Conservation (phyloP, 2,888 invertebrate species). For the Meloe dianella region DNA sequence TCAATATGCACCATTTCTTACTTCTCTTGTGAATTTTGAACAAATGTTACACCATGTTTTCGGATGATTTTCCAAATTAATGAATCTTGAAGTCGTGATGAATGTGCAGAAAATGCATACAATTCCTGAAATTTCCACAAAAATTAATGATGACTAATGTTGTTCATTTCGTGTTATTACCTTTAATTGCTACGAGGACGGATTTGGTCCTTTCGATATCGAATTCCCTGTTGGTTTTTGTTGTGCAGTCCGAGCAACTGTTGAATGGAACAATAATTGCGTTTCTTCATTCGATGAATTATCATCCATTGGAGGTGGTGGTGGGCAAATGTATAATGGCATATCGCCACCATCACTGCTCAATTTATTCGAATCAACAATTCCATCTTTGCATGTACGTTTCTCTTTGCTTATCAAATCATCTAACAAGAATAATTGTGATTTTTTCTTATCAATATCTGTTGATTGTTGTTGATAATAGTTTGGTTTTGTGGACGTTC, state of each 20-base stretch:
- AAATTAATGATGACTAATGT: not conserved
- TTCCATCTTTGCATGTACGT: slow-evolving; percentile 41
- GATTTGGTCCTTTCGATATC: slow-evolving; percentile 51
- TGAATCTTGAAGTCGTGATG: slow-evolving; percentile 27
- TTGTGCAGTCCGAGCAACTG: slow-evolving; percentile 27
- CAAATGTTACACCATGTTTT: slow-evolving; percentile 36
- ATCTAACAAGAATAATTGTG: slow-evolving; percentile 59
- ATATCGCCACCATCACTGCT: slow-evolving; percentile 53
- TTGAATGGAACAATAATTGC: slow-evolving; percentile 54
- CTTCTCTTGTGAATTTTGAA: slow-evolving; percentile 35
- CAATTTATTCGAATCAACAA: slow-evolving; percentile 53
- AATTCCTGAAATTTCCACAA: slow-evolving; percentile 28
- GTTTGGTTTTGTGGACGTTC: slow-evolving; percentile 40
- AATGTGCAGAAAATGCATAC: slow-evolving; percentile 21
- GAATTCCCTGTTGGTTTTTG: slow-evolving; percentile 50
- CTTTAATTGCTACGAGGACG: slow-evolving; percentile 60
- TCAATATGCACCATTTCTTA: slow-evolving; percentile 35
- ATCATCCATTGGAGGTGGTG: slow-evolving; percentile 63
- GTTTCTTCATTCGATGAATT: slow-evolving; percentile 63
- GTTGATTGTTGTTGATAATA: slow-evolving; percentile 43
- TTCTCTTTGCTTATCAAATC: slow-evolving; percentile 56
- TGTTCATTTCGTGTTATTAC: slow-evolving; percentile 36
- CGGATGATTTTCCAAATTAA: slow-evolving; percentile 37
- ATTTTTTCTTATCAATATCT: slow-evolving; percentile 52
- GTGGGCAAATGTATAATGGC: slow-evolving; percentile 63